phyloP scores from a whole-genome alignment of 2,113 vertebrate species.

The Psophia crepitans region DNA sequence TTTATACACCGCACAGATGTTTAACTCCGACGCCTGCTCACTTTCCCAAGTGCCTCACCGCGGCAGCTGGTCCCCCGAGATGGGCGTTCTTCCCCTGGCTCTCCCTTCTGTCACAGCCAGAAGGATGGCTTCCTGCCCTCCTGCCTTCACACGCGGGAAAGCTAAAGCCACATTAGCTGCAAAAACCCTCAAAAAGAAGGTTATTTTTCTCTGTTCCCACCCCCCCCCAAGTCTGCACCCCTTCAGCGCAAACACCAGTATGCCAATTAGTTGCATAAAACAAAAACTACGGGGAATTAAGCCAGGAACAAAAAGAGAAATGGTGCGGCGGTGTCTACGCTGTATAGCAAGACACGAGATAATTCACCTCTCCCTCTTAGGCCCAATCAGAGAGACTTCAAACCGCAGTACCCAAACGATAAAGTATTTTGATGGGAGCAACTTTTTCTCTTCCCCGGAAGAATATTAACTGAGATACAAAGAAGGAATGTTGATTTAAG shows the following conservation, averaged over 20 bases:
- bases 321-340: accelerated
- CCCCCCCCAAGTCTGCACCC: too few species aligned
- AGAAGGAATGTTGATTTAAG: neutral
- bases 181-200: neutral
- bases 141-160: neutral
- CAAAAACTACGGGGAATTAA: neutral
- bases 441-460: neutral
- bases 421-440: neutral
- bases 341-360: accelerated
- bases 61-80: neutral
- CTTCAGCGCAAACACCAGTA: neutral
- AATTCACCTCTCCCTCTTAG: neutral
- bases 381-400: neutral
- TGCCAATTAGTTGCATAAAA: neutral
- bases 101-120: neutral
- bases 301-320: neutral
- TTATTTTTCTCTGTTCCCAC: neutral
- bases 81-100: neutral
- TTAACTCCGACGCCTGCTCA: neutral
- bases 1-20: neutral
- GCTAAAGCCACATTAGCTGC: neutral
- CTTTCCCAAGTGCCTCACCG: neutral
- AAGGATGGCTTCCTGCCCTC: neutral
- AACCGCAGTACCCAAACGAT: neutral
- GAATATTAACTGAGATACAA: neutral